Base-by-base conservation (phyloP, 2,888 invertebrate genomes). In the Altica lythri region DNA sequence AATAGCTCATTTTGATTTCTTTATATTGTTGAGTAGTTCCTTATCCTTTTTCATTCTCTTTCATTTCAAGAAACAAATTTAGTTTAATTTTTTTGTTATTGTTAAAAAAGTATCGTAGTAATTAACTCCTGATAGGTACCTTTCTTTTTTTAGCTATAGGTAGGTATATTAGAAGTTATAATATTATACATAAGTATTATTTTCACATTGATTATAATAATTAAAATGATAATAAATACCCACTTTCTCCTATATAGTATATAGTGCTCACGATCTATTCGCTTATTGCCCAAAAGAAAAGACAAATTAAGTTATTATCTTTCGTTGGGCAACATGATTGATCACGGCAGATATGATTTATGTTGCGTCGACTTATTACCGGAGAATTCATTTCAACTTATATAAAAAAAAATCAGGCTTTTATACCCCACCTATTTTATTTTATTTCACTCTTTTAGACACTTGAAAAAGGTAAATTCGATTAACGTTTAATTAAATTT, bases 271-370 rank as follows among this genome's bases (percentile, higher is more conserved):
- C 40, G 40, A 40, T 22, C 49, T 22, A n/a, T 40, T 35, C 19
- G 40, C 18, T 44, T 18, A 38, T 38, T 50, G 53, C 46, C 53
- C 54, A 56, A 47, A 57, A 59, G 61, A 59, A 60, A 65, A 68
- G 64, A 65, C 66, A 67, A 68, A 71, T 71, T 71, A 71, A 71
- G 70, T 68, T 68, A 70, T 71, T 70, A 70, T 66, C 66, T 64
- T 66, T 60, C 68, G 63, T 66, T 67, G 62, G 61, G 51, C 54
- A 62, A 64, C 63, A 59, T 68, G 71, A 72, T 72, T 67, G 71
- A 72, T 72, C 71, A 68, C 70, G 68, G 63, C 63, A 64, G 66
- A 61, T 69, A 64, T 69, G 70, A 71, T 71, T 71, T 71, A 71
- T 70, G 68, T 67, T 64, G 55, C 40, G 40, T 16, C 64, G 63